Evolutionary conservation across 1,140 invertebrate species (phyloP).

Genomic region (Drosophila willistoni): DNA sequence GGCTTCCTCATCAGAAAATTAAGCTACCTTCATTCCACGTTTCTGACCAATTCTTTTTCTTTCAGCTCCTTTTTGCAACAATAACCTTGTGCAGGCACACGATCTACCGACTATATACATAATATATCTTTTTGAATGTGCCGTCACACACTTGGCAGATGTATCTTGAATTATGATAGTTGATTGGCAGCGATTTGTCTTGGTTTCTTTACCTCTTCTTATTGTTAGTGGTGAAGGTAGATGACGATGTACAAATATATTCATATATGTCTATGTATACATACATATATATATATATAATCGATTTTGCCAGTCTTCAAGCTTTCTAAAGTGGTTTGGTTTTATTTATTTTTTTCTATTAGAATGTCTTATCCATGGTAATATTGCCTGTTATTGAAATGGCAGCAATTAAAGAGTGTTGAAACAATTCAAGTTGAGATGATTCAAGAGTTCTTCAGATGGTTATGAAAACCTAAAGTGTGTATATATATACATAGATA

Average conservation of each 20-base stretch:
- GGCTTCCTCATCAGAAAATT: constrained; percentile 19
- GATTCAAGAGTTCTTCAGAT: constrained; percentile 3
- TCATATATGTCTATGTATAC: constrained; percentile 4
- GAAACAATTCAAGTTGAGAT: constrained; percentile 19
- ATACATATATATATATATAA: constrained; percentile 8
- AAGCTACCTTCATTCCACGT: not conserved
- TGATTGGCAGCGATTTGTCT: constrained; percentile 65
- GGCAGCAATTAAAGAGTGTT: constrained; percentile 25
- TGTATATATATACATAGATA: too few species aligned
- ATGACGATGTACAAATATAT: constrained; percentile 4
- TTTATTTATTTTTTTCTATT: constrained; percentile 42
- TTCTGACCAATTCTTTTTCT: not conserved
- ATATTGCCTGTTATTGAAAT: constrained; percentile 13
- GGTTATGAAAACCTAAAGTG: constrained; percentile 3
- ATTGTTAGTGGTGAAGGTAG: constrained; percentile 34
- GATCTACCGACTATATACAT: not conserved
- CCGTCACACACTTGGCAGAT: constrained; percentile 50
- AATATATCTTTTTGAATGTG: constrained; percentile 25
- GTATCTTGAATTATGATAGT: constrained; percentile 67
- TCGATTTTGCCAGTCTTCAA: constrained; percentile 16
- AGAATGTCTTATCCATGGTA: constrained; percentile 40
- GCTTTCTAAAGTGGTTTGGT: constrained; percentile 38
- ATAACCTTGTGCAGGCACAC: constrained; percentile 21
- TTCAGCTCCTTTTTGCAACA: constrained; percentile 7
- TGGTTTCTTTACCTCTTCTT: constrained; percentile 18